Conservation (phyloP, 1,140 invertebrate species). For the Meloidogyne hapla region DNA sequence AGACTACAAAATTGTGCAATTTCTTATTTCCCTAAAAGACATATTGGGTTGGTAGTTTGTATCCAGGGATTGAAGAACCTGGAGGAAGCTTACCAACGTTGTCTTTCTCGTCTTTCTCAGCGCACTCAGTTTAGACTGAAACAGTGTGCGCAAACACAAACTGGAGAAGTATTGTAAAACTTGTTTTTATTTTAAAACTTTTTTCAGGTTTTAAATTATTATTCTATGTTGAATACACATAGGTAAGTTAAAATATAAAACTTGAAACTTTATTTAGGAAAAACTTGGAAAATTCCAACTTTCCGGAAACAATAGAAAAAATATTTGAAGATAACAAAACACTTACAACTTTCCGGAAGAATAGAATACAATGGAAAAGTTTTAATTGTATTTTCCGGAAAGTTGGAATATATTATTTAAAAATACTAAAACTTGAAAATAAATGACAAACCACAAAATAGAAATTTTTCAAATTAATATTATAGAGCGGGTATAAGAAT, state of each 20-base stretch:
- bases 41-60: conserved; percentile 51
- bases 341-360: not conserved
- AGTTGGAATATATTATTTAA: too few species aligned
- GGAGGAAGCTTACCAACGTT: conserved; percentile 48
- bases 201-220: conserved; percentile 45
- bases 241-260: not conserved
- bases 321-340: too few species aligned
- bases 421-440: too few species aligned
- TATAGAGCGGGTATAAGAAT: conserved; percentile 48
- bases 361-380: too few species aligned
- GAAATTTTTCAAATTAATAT: not conserved
- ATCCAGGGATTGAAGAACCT: conserved; percentile 47
- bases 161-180: conserved; percentile 48
- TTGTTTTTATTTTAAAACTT: not conserved
- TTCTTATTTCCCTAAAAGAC: conserved; percentile 51
- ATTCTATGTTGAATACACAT: conserved; percentile 53
- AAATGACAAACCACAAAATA: too few species aligned
- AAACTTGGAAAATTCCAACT: too few species aligned
- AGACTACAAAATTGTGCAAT: conserved; percentile 54
- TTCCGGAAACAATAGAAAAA: not conserved
- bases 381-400: too few species aligned
- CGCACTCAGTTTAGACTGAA: conserved; percentile 52
- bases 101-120: conserved; percentile 45
- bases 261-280: not conserved
- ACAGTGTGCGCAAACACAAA: conserved; percentile 52